These are phyloP conservation scores for Manacus vitellinus DNA, from an alignment of 2,113 vertebrate genomes.

Conservation along the genomic window DNA sequence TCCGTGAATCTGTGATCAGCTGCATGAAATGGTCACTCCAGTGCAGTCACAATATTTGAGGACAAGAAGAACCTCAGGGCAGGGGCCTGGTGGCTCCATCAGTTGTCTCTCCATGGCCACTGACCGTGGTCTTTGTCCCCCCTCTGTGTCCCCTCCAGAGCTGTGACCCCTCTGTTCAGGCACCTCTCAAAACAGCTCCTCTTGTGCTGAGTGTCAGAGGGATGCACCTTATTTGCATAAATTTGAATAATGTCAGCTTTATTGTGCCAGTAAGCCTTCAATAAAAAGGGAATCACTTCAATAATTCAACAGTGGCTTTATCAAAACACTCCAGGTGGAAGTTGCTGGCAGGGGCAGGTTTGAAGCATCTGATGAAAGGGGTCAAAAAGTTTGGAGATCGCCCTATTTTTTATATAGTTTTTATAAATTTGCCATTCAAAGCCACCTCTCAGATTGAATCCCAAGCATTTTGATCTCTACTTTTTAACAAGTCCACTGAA, in stretches of 20 bases:
- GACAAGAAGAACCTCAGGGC: neutral
- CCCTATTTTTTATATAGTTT: neutral
- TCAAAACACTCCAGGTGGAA: neutral
- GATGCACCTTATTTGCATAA: conserved; percentile 9
- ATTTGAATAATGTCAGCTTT: conserved; percentile 43
- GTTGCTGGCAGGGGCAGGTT: neutral
- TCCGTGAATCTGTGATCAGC: neutral
- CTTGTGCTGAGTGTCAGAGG: neutral
- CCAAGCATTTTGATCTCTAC: neutral
- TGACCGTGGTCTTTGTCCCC: neutral
- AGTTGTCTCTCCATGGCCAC: neutral
- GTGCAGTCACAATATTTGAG: neutral
- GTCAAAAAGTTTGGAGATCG: neutral
- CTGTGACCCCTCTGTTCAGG: neutral
- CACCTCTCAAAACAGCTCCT: neutral
- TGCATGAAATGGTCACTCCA: neutral
- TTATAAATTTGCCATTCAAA: neutral
- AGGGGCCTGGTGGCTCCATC: neutral
- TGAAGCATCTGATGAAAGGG: neutral
- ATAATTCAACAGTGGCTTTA: neutral
- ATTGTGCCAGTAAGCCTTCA: conserved; percentile 29
- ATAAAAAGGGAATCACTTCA: conserved; percentile 23
- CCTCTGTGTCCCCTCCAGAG: fast-evolving
- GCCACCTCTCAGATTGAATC: neutral
- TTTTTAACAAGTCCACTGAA: neutral